Evolutionary conservation across 2,888 invertebrate genomes (phyloP).

Genomic region (Drosophila multiciliata): DNA sequence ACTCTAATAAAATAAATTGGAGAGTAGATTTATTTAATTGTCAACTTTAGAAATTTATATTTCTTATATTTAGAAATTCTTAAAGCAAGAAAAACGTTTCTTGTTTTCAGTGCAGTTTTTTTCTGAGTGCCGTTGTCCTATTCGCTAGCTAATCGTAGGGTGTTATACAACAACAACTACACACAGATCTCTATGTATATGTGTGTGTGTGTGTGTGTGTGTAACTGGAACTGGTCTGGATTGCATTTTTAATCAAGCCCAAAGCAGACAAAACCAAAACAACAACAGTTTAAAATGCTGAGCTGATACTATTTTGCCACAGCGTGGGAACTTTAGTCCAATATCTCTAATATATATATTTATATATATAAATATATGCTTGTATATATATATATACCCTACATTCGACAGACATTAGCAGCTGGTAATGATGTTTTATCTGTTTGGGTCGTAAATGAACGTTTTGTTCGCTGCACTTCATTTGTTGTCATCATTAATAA

Average conservation of each 20-base stretch:
- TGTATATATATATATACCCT: slow-evolving; percentile 35
- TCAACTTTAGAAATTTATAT: too few relatives aligned
- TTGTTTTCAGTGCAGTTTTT: neutral
- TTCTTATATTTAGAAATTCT: too few relatives aligned
- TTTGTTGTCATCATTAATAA: neutral
- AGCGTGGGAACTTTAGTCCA: slow-evolving; percentile 59
- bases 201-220: slow-evolving; percentile 12
- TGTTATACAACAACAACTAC: slow-evolving; percentile 11
- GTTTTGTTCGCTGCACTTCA: neutral
- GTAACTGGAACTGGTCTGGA: slow-evolving; percentile 31
- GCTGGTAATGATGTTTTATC: neutral
- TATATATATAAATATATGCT: neutral
- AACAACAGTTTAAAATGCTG: slow-evolving; percentile 40
- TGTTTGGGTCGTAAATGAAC: neutral
- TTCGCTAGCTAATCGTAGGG: slow-evolving; percentile 2
- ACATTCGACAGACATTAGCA: neutral
- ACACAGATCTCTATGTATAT: slow-evolving; percentile 1
- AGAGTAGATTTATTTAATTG: too few relatives aligned
- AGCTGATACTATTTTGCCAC: slow-evolving; percentile 26
- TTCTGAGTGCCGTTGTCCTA: neutral
- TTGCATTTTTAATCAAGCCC: slow-evolving; percentile 68
- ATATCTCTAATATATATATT: slow-evolving; percentile 7
- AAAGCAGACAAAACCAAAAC: slow-evolving; percentile 22
- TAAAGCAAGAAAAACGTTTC: too few relatives aligned
- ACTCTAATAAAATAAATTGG: too few relatives aligned